Conservation (phyloP, 2,797 vertebrate species). For the Phrynocephalus guinanensis region DNA sequence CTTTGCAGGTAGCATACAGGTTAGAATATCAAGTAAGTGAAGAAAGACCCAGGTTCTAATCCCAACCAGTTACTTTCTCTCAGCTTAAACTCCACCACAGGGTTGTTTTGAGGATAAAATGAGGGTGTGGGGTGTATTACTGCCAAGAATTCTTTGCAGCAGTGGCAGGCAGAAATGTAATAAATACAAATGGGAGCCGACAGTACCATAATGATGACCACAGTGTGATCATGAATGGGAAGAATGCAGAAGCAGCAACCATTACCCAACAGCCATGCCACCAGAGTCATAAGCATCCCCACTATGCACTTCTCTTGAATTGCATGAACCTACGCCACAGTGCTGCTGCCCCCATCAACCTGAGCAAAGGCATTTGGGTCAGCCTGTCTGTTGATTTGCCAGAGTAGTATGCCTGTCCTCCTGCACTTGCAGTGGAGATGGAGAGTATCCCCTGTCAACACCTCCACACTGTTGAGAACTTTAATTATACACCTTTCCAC, state of each 20-base stretch:
- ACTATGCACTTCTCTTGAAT: background rate
- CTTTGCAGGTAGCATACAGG: background rate
- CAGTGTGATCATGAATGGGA: background rate
- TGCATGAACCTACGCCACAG: background rate
- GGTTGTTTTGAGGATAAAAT: background rate
- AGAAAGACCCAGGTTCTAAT: too few species aligned
- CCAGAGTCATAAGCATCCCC: too few species aligned
- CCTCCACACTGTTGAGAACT: slow-evolving; percentile 66
- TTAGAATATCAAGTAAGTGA: background rate
- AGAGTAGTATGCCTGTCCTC: background rate
- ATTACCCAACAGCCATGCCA: too few species aligned
- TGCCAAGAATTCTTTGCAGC: background rate
- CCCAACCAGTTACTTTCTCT: background rate
- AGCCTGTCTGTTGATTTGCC: background rate
- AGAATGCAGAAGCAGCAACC: background rate
- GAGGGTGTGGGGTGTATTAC: background rate
- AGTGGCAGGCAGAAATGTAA: too few species aligned
- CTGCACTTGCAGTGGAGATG: background rate
- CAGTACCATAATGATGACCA: background rate
- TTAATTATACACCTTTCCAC: slow-evolving; percentile 69
- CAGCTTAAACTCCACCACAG: background rate
- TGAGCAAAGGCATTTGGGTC: background rate
- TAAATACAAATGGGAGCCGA: background rate
- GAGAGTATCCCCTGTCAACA: background rate
- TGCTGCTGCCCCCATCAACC: background rate